phyloP scores from a whole-genome alignment of 2,113 vertebrate species.

The Lophotis ruficrista region DNA sequence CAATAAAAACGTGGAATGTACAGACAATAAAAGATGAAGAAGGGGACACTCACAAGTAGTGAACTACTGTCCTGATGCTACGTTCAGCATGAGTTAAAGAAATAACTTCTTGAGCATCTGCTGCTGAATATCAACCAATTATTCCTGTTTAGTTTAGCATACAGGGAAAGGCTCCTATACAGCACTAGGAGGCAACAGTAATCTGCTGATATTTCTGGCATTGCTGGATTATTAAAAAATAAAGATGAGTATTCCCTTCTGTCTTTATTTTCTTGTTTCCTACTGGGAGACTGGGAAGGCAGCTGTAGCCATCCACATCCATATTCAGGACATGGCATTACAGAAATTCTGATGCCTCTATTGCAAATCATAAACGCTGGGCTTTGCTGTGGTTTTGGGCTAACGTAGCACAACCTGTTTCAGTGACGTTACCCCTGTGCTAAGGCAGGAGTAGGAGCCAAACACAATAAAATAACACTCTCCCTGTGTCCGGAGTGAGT shows the following conservation, averaged over 20 bases:
- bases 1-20: neutral
- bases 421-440: neutral
- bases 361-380: neutral
- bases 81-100: neutral
- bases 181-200: neutral
- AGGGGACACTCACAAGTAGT: neutral
- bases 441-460: neutral
- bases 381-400: neutral
- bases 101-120: neutral
- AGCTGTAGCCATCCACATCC: neutral
- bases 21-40: neutral
- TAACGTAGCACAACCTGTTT: neutral
- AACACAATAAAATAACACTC: neutral
- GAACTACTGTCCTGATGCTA: neutral
- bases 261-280: neutral
- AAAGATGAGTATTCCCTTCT: neutral
- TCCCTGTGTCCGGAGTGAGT: constrained; percentile 9
- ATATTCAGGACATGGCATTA: neutral
- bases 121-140: neutral
- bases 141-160: neutral
- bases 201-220: neutral
- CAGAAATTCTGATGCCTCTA: neutral
- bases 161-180: neutral
- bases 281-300: neutral
- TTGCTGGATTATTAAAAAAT: neutral